Evolutionary conservation across 2,888 invertebrate species (phyloP).

Genomic region (Drosophila monieri): DNA sequence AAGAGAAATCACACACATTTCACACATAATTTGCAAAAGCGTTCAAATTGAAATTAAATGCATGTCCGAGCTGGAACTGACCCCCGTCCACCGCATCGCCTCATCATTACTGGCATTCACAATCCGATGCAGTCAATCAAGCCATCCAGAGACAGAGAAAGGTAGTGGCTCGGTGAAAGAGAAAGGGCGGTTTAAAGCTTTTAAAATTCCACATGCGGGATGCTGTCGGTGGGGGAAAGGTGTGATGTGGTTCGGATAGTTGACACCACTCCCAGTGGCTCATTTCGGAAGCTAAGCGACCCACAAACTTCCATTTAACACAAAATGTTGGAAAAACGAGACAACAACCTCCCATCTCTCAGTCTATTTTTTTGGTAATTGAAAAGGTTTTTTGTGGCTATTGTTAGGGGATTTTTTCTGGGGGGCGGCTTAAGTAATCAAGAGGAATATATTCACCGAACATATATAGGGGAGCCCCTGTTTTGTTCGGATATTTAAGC

Average conservation of each 20-base stretch:
- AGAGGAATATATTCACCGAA: conserved; percentile 21
- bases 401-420: conserved; percentile 34
- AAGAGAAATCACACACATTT: conserved; percentile 42
- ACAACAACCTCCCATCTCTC: conserved; percentile 51
- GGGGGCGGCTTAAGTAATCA: conserved; percentile 72
- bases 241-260: conserved; percentile 12
- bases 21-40: conserved; percentile 38
- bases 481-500: conserved; percentile 52
- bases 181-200: conserved; percentile 35
- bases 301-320: conserved; percentile 57
- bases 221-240: background rate
- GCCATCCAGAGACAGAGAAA: conserved; percentile 23
- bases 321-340: conserved; percentile 48
- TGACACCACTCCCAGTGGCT: conserved; percentile 42
- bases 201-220: conserved; percentile 34
- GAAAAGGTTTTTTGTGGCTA: conserved; percentile 54
- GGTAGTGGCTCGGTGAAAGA: conserved; percentile 3
- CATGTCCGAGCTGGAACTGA: conserved; percentile 34
- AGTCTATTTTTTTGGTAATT: conserved; percentile 60
- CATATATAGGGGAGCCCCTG: background rate
- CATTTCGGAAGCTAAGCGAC: conserved; percentile 42
- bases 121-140: conserved; percentile 52
- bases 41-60: conserved; percentile 42
- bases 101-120: conserved; percentile 38
- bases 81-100: conserved; percentile 24